These are phyloP conservation scores for Anoncus sp. DNA, from an alignment of 2,888 invertebrate genomes.

Conservation along the genomic window DNA sequence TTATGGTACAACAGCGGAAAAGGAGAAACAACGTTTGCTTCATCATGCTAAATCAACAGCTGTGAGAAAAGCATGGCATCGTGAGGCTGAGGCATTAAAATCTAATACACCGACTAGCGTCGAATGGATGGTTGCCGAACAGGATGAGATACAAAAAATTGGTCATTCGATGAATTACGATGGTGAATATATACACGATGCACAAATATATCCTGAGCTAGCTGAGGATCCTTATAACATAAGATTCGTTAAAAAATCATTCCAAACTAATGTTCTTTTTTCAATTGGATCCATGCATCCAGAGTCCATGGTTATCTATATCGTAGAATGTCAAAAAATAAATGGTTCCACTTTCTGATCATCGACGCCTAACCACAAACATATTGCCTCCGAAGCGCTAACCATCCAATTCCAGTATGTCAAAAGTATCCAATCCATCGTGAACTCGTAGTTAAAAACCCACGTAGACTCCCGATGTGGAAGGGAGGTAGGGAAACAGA, in stretches of 20 bases:
- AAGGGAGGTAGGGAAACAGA: conserved; percentile 24
- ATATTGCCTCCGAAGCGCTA: too few relatives aligned
- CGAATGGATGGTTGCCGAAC: conserved; percentile 95
- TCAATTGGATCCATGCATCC: too few relatives aligned
- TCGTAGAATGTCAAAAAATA: too few relatives aligned
- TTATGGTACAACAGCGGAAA: conserved; percentile 96
- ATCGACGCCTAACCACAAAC: too few relatives aligned
- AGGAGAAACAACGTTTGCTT: conserved; percentile 94
- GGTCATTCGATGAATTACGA: conserved; percentile 94
- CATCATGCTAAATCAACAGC: conserved; percentile 96
- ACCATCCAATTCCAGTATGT: too few relatives aligned
- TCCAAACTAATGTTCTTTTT: too few relatives aligned
- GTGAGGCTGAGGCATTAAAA: conserved; percentile 93
- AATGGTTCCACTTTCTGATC: too few relatives aligned
- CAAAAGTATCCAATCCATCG: too few relatives aligned
- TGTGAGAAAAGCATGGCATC: conserved; percentile 96
- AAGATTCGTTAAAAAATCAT: conserved; percentile 93
- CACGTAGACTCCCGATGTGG: conserved; percentile 9
- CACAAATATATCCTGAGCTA: conserved; percentile 94
- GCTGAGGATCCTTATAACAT: conserved; percentile 99
- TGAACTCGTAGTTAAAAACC: conserved; percentile 35
- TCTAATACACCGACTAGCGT: conserved; percentile 90
- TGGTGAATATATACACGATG: conserved; percentile 96
- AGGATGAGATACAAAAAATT: conserved; percentile 93
- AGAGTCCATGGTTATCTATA: too few relatives aligned